These are phyloP conservation scores for Wiebesia pumilae DNA, from an alignment of 1,140 invertebrate species.

Conservation along the genomic window DNA sequence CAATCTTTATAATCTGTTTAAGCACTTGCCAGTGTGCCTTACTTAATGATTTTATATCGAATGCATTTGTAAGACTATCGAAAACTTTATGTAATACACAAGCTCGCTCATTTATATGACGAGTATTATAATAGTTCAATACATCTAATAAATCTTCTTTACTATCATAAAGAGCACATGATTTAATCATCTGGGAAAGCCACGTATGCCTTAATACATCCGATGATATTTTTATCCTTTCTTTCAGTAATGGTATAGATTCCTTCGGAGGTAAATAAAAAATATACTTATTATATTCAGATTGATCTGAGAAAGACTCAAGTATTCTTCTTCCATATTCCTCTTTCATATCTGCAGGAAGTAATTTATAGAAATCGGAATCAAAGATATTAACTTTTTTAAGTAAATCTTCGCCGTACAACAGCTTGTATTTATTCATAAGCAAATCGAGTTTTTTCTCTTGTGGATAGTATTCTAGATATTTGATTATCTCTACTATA, in stretches of 20 bases:
- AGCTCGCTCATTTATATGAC: slow-evolving; percentile 62
- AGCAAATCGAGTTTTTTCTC: slow-evolving; percentile 55
- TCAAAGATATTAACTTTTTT: neutral
- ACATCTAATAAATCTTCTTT: slow-evolving; percentile 56
- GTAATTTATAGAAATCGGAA: slow-evolving; percentile 46
- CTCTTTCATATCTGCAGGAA: slow-evolving; percentile 55
- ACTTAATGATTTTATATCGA: slow-evolving; percentile 46
- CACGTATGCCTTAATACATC: slow-evolving; percentile 6
- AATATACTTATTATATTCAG: neutral
- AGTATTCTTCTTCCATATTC: slow-evolving; percentile 26
- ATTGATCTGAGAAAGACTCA: neutral
- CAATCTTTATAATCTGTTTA: slow-evolving; percentile 53
- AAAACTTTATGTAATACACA: slow-evolving; percentile 48
- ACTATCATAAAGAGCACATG: slow-evolving; percentile 63
- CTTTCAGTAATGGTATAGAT: slow-evolving; percentile 57
- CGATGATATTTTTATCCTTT: slow-evolving; percentile 53
- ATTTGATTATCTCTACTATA: neutral
- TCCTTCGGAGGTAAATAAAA: slow-evolving; percentile 59
- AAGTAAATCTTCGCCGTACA: slow-evolving; percentile 56
- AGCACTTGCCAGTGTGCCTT: slow-evolving; percentile 54
- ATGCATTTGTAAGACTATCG: neutral
- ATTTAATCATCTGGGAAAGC: slow-evolving; percentile 56
- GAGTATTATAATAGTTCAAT: slow-evolving; percentile 57
- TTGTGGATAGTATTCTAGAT: slow-evolving; percentile 58
- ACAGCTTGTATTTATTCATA: slow-evolving; percentile 52